Base-by-base conservation (phyloP, 2,888 invertebrate species). In the Cryptus viduatorius region DNA sequence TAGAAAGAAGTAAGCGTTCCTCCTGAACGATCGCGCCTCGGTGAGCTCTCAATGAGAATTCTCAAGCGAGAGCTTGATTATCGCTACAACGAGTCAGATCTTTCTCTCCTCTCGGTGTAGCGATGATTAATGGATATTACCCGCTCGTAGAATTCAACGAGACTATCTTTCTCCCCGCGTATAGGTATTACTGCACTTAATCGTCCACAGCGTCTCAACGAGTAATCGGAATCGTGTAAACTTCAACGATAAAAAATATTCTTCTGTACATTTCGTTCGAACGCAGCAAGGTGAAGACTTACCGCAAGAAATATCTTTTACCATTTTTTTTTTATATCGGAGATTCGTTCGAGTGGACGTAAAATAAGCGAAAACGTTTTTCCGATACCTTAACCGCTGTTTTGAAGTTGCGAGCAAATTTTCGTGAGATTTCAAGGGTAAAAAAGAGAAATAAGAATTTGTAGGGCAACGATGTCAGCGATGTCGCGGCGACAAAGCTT, bases 41-140 rank as follows among this genome's bases (percentile, higher is more conserved):
- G 48, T 48, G 24, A 75, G 65, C 65, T 71, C 48, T 65, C 14
- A 46, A 56, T 37, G 61, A 48, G 65, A 76, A 79, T 76, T 76
- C 10, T 46, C 75, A 42, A 69, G 56, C 29, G 46, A 42, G 37
- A 8, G 37, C 37, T 37, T 37, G 5, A 37, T 37, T 8, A 37
- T 37, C 37, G 37, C 4, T 8, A 37, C 37, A 37, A 37, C 37
- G 37, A 4, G 37, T 24, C 24, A 5, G 37, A 1, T 4, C 3
- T 37, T 37, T 19, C 31, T 10, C 53, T 64, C 31, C 53, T 64
- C 31, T 37, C n/a, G 37, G 31, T 61, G 37, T 14, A 59, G 3
- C 24, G 56, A 48, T 76, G 79, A 83, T 79, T 77, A 72, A 84
- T 76, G 65, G 69, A 37, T 67, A 83, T 83, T 77, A 53, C n/a